Evolutionary conservation across 2,888 invertebrate genomes (phyloP), one percentile per base, ranked within the genome.

Genomic region (Aromia moschata): DNA sequence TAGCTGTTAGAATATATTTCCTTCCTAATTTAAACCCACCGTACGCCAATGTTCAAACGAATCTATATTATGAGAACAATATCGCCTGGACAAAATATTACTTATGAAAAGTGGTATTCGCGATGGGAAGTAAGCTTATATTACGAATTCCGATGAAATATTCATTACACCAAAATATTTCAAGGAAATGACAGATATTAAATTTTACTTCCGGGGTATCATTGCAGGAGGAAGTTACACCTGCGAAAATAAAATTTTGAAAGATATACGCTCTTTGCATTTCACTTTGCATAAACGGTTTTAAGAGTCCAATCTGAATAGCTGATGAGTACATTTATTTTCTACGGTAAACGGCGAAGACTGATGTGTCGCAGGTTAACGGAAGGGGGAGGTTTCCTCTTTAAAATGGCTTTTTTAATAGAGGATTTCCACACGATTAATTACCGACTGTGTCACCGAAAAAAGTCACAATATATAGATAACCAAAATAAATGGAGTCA

Each of bases 341-440:
- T 40, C 53, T 25, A 20, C 20, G 37, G 56, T 14, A 37, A 45
- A 25, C 44, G 44, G 36, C 44, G 52, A 57, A 55, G 46, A 55
- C 43, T 60, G 63, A 60, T 55, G 57, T 55, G 56, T 56, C 49
- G 41, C 46, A 64, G 60, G 64, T 60, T 58, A 53, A 58, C 55
- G 56, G 40, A n/a, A n/a, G n/a, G n/a, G n/a, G n/a, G n/a, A n/a
- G 38, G 38, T 20, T 49, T 38, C 49, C 49, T 12, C 7, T 49
- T 38, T 49, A 40, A 49, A 49, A 49, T 49, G 38, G 38, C 25
- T 38, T 49, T 49, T 49, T 49, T 49, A 49, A 49, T 49, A 36
- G 54, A 41, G 58, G 47, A 58, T 58, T 54, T 58, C 58, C 58
- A 58, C 43, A 30, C 58, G 58, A 58, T 58, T 58, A 58, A 43